Conservation (phyloP, 1,140 invertebrate genomes). For the Lasioglossum baleicum region DNA sequence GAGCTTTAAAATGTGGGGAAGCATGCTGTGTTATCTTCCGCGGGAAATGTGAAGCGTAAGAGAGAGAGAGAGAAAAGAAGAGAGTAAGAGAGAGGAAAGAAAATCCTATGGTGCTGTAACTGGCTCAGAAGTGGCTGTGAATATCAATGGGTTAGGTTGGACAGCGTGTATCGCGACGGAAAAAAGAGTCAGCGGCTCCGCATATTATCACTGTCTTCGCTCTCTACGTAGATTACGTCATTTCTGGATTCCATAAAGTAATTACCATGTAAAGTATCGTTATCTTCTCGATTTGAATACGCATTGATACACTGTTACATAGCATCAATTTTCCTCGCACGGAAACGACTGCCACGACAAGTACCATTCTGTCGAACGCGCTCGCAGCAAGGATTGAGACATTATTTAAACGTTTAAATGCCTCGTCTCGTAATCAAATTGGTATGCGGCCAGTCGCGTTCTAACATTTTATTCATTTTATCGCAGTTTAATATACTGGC, state of each 20-base stretch:
- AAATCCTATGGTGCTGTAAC: not conserved
- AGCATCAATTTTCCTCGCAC: not conserved
- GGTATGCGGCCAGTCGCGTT: no score
- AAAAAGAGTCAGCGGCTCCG: not conserved
- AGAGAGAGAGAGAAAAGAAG: no score
- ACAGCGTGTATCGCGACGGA: not conserved
- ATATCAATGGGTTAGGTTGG: slow-evolving; percentile 5
- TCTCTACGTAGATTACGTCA: not conserved
- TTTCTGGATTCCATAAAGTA: not conserved
- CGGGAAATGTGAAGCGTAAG: not conserved
- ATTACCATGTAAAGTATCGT: slow-evolving; percentile 1
- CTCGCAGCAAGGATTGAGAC: not conserved
- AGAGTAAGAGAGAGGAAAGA: not conserved
- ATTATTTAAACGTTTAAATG: not conserved
- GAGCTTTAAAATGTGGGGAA: not conserved
- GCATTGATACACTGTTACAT: not conserved
- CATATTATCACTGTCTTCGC: not conserved
- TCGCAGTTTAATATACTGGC: no score
- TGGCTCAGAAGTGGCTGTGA: not conserved
- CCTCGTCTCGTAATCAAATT: not conserved
- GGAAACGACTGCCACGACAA: not conserved
- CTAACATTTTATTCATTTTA: no score
- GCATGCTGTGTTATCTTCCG: not conserved
- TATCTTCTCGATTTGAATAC: slow-evolving; percentile 4
- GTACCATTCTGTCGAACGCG: not conserved